Evolutionary conservation across 2,113 vertebrate genomes (phyloP).

Genomic region (Bothrops jararaca): DNA sequence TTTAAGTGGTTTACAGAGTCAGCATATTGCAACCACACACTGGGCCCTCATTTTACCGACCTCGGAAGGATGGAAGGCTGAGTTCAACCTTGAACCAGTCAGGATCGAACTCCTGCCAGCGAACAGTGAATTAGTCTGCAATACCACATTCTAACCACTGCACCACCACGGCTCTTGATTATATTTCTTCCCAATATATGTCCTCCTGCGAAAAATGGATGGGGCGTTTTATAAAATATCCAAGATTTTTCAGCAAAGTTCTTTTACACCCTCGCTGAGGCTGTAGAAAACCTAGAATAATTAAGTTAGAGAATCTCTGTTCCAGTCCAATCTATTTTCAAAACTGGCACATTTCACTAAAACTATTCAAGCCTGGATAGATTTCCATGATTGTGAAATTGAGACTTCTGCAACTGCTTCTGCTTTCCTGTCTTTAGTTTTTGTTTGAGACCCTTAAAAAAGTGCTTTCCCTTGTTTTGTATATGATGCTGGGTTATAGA

Average conservation of each 20-base stretch:
- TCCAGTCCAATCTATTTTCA: neutral
- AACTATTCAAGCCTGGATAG: neutral
- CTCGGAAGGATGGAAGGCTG: no score
- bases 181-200: neutral
- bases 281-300: neutral
- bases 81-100: no score
- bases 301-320: neutral
- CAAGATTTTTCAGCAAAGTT: neutral
- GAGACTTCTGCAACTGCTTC: neutral
- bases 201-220: neutral
- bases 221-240: neutral
- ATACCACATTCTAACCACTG: no score
- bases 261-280: neutral
- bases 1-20: no score
- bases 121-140: no score
- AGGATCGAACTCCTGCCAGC: no score
- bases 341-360: neutral
- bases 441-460: slow-evolving; percentile 13
- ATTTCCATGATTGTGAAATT: neutral
- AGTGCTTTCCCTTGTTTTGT: neutral
- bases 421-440: neutral
- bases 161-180: neutral
- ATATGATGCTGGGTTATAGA: neutral
- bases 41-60: no score
- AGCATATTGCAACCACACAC: no score